phyloP scores from a whole-genome alignment of 2,888 invertebrate genomes.

The Rosalia funebris region DNA sequence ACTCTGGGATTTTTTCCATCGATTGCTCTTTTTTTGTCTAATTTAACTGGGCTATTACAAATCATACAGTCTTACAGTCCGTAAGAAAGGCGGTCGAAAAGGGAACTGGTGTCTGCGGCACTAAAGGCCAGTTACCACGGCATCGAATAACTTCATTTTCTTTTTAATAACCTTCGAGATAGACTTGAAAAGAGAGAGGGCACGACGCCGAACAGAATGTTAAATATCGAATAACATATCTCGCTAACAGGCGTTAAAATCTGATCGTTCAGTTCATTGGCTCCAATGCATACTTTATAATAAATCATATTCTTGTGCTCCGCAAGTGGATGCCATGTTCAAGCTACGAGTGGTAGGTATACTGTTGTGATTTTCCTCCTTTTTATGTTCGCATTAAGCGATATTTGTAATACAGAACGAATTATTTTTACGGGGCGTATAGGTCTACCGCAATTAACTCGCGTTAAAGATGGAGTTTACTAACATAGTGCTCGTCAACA shows the following conservation, averaged over 20 bases:
- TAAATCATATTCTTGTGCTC: conserved; percentile 58
- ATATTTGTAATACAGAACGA: conserved; percentile 25
- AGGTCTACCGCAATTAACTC: not conserved
- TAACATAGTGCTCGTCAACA: too few species aligned
- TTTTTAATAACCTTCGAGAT: conserved; percentile 34
- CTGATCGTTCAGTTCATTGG: conserved; percentile 62
- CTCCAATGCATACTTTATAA: conserved; percentile 60
- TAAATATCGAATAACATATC: conserved; percentile 50
- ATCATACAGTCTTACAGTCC: conserved; percentile 15
- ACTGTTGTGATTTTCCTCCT: conserved; percentile 1
- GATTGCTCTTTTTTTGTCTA: too few species aligned
- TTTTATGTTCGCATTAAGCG: conserved; percentile 28
- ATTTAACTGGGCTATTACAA: too few species aligned
- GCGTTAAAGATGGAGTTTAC: too few species aligned
- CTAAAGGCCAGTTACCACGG: conserved; percentile 37
- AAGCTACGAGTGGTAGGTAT: conserved; percentile 27
- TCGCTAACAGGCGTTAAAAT: conserved; percentile 58
- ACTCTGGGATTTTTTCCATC: too few species aligned
- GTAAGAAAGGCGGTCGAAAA: conserved; percentile 14
- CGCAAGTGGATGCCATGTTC: conserved; percentile 49
- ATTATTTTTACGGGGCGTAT: conserved; percentile 8
- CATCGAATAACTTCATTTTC: conserved; percentile 44
- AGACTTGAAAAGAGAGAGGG: conserved; percentile 38
- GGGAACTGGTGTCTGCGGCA: conserved; percentile 7
- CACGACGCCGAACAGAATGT: conserved; percentile 41